These are phyloP conservation scores for Chloroclysta siterata DNA, from an alignment of 2,888 invertebrate species.

Conservation along the genomic window DNA sequence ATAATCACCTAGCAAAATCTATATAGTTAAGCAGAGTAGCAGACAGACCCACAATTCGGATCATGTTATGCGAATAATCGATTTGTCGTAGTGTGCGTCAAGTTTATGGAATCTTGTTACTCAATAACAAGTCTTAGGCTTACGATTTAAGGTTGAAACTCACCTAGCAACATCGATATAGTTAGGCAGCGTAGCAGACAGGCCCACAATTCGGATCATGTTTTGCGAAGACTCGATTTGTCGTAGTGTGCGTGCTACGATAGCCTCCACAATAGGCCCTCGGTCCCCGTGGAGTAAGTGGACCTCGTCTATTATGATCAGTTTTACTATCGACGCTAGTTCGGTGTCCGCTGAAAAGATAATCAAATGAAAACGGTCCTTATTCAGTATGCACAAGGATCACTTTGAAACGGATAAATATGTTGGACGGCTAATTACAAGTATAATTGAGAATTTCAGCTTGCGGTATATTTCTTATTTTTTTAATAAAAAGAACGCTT, in stretches of 20 bases:
- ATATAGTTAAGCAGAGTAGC: slow-evolving; percentile 99
- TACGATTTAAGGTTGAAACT: slow-evolving; percentile 3
- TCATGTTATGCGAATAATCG: slow-evolving; percentile 96
- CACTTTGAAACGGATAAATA: too few species aligned
- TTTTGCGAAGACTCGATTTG: slow-evolving; percentile 96
- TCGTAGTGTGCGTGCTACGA: slow-evolving; percentile 97
- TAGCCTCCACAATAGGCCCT: slow-evolving; percentile 98
- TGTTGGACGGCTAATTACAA: too few species aligned
- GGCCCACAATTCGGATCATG: slow-evolving; percentile 98
- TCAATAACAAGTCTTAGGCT: not conserved
- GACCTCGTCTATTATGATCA: slow-evolving; percentile 98
- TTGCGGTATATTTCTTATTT: too few species aligned
- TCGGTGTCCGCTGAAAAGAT: slow-evolving; percentile 90
- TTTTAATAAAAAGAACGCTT: too few species aligned
- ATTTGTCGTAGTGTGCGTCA: slow-evolving; percentile 94
- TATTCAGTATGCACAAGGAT: too few species aligned
- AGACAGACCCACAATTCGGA: slow-evolving; percentile 97
- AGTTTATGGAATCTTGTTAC: too few species aligned
- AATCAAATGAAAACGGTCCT: not conserved
- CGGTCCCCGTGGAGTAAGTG: slow-evolving; percentile 98
- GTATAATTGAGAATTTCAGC: too few species aligned
- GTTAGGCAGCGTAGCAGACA: slow-evolving; percentile 99
- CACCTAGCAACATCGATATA: slow-evolving; percentile 95
- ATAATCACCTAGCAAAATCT: slow-evolving; percentile 90
- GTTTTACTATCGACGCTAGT: slow-evolving; percentile 94